phyloP scores from a whole-genome alignment of 2,113 vertebrate species.

The Ictidomys tridecemlineatus region DNA sequence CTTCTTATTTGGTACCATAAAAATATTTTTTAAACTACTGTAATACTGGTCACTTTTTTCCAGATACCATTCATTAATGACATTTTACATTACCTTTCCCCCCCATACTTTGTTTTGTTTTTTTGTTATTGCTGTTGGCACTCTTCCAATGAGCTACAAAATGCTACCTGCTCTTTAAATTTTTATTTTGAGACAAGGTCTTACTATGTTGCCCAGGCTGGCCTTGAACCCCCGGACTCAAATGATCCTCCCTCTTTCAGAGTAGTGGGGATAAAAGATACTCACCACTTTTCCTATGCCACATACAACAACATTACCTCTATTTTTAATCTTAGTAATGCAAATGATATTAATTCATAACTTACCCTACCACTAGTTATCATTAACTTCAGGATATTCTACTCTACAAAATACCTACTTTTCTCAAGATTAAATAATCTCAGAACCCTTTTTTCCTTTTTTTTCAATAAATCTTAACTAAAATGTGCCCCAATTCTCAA shows the following conservation, averaged over 20 bases:
- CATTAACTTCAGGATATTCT: slow-evolving; percentile 24
- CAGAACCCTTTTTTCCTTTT: not conserved
- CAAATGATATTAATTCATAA: slow-evolving; percentile 8
- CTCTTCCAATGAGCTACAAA: not conserved
- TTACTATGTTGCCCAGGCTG: not conserved
- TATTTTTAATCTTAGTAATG: slow-evolving; percentile 55
- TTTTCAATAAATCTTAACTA: slow-evolving; percentile 16
- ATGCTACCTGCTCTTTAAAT: not conserved
- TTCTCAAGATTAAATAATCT: slow-evolving; percentile 18
- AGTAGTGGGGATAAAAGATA: not conserved
- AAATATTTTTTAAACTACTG: slow-evolving; percentile 13
- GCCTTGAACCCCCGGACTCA: not conserved
- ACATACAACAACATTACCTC: not conserved
- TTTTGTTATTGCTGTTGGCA: not conserved
- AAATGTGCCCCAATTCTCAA: slow-evolving; percentile 20
- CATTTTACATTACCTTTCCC: not conserved
- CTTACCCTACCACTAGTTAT: not conserved
- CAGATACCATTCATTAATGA: slow-evolving; percentile 39
- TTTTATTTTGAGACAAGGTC: not conserved
- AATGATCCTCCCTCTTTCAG: not conserved
- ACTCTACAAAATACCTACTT: slow-evolving; percentile 15
- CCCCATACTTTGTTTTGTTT: not conserved
- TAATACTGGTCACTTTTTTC: slow-evolving; percentile 13
- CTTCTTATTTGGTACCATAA: not conserved
- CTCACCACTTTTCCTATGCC: not conserved